Conservation (phyloP, 2,888 invertebrate species). For the Netelia inedita region DNA sequence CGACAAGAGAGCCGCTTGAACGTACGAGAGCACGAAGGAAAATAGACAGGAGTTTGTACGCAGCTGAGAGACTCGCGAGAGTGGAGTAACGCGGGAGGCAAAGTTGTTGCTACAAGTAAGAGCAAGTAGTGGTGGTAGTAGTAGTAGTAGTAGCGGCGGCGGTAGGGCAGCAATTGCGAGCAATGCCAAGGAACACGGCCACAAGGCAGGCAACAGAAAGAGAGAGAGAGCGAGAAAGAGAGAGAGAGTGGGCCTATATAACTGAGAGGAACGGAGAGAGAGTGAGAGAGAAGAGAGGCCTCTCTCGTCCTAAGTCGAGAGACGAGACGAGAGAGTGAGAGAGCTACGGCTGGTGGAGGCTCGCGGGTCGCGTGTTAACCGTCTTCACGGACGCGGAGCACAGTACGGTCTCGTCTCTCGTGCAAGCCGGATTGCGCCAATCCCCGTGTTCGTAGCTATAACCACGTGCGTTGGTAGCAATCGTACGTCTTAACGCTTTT, state of each 20-base stretch:
- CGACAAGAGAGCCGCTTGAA: too few species aligned
- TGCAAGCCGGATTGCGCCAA: constrained; percentile 82
- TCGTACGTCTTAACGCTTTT: constrained; percentile 51
- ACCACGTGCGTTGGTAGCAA: constrained; percentile 69
- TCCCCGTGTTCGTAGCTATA: constrained; percentile 63
- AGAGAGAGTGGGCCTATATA: constrained; percentile 38
- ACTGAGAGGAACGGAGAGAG: constrained; percentile 30
- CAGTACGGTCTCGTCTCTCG: constrained; percentile 83
- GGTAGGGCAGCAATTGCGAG: constrained; percentile 69
- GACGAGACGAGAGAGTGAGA: constrained; percentile 61
- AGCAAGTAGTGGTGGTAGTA: constrained; percentile 45
- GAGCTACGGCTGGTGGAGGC: constrained; percentile 65
- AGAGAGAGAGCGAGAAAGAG: constrained; percentile 61
- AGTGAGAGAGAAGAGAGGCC: constrained; percentile 47
- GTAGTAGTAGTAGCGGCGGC: constrained; percentile 50
- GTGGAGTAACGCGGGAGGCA: constrained; percentile 60
- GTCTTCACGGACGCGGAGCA: constrained; percentile 80
- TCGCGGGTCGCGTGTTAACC: constrained; percentile 80
- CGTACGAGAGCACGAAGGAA: background rate
- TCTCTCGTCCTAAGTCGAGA: constrained; percentile 59
- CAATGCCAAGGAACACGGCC: constrained; percentile 62
- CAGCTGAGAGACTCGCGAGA: constrained; percentile 25
- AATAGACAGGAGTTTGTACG: constrained; percentile 30
- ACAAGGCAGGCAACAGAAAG: constrained; percentile 37
- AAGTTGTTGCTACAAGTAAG: constrained; percentile 61